Conservation (phyloP, 2,888 invertebrate genomes). For the Gandaritis pyraliata region DNA sequence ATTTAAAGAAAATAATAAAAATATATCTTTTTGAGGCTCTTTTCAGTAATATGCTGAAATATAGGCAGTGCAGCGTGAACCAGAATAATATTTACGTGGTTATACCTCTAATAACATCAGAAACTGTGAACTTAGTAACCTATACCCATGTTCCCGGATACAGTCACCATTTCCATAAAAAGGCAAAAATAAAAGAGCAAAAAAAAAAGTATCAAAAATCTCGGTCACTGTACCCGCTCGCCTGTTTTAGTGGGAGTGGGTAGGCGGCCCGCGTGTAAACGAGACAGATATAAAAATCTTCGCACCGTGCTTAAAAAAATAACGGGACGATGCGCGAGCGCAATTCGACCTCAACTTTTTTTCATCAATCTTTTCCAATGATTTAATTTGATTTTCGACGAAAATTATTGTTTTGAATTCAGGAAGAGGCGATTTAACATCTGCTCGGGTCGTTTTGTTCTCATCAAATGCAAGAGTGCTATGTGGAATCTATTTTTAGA, state of each 20-base stretch:
- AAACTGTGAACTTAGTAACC: conserved; percentile 1
- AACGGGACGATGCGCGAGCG: conserved; percentile 70
- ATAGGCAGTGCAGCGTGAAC: too few species aligned
- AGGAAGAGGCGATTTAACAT: conserved; percentile 44
- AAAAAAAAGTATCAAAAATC: conserved; percentile 68
- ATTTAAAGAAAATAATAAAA: too few species aligned
- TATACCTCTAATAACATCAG: background rate
- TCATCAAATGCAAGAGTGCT: conserved; percentile 8
- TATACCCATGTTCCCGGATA: conserved; percentile 16
- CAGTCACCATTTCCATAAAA: conserved; percentile 21
- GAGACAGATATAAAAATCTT: conserved; percentile 52
- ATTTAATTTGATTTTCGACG: conserved; percentile 66
- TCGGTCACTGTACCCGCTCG: conserved; percentile 52
- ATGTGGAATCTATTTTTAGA: conserved; percentile 47
- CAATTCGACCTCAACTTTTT: conserved; percentile 62
- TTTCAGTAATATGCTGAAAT: too few species aligned
- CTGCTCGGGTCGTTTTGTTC: conserved; percentile 36
- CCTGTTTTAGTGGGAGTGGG: conserved; percentile 66
- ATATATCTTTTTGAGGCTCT: too few species aligned
- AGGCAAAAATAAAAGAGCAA: conserved; percentile 35
- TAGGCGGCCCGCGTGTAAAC: conserved; percentile 68
- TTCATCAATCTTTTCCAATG: conserved; percentile 60
- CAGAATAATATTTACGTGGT: too few species aligned
- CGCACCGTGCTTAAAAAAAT: conserved; percentile 49
- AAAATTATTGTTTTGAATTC: conserved; percentile 54